Conservation (phyloP, 1,140 invertebrate species). For the Aphis craccivora region DNA sequence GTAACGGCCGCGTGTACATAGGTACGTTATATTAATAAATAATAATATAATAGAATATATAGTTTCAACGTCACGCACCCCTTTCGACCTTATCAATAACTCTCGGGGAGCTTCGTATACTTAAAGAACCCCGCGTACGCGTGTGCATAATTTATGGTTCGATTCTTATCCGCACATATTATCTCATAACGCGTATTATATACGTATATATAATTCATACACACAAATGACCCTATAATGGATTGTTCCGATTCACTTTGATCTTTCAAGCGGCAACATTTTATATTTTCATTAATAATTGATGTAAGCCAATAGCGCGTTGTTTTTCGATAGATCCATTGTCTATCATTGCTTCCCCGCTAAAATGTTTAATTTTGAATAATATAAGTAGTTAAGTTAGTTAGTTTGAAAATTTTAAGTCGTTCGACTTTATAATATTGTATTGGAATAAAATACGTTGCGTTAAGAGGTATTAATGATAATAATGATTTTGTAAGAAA, state of each 20-base stretch:
- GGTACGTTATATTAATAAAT: background rate
- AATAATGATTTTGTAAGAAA: background rate
- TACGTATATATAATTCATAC: background rate
- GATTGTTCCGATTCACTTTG: constrained; percentile 16
- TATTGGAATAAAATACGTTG: background rate
- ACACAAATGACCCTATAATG: background rate
- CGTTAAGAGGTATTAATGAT: background rate
- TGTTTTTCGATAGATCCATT: background rate
- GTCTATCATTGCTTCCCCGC: background rate
- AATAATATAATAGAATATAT: background rate
- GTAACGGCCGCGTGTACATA: background rate
- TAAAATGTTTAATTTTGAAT: background rate
- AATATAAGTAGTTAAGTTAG: background rate
- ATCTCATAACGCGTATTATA: background rate
- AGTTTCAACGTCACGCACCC: background rate
- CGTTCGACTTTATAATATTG: background rate
- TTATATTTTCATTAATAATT: background rate
- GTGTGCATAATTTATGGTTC: constrained; percentile 29
- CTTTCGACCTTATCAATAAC: background rate
- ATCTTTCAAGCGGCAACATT: background rate
- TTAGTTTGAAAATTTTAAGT: background rate
- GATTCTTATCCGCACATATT: constrained; percentile 24
- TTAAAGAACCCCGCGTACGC: background rate
- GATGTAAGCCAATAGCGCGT: no score
- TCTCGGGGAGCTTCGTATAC: background rate